Percentiles rank a stretch among this genome's conserved stretches.
Evolutionary conservation across 2,888 invertebrate species (phyloP).

Genomic region (Conus canariensis): DNA sequence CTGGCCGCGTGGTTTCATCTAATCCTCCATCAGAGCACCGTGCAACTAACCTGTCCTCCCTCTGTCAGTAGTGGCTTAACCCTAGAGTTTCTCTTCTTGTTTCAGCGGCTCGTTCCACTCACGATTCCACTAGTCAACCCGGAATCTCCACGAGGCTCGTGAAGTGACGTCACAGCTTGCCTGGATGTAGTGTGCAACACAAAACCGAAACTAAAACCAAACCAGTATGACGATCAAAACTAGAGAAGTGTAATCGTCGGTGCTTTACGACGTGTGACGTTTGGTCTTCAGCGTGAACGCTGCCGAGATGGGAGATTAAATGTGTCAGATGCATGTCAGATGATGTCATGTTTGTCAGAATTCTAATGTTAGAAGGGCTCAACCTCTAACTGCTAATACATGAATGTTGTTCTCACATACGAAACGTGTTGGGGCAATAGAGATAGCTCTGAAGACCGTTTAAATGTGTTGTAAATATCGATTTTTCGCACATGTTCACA

Average conservation of each 20-base stretch:
- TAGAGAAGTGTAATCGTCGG: neutral
- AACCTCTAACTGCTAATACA: conserved; percentile 1
- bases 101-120: conserved; percentile 37
- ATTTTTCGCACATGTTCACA: neutral
- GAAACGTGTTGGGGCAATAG: neutral
- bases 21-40: neutral
- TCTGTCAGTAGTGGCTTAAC: conserved; percentile 10
- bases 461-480: neutral
- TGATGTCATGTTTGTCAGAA: neutral
- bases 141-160: conserved; percentile 10
- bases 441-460: neutral
- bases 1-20: conserved; percentile 11
- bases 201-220: conserved; percentile 4
- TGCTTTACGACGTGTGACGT: neutral
- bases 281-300: neutral
- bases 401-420: neutral
- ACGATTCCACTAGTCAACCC: neutral
- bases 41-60: neutral
- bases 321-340: neutral
- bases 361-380: neutral
- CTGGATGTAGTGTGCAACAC: conserved; percentile 29
- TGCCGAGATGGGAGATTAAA: neutral
- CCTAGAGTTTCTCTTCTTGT: conserved; percentile 44
- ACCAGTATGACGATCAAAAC: neutral
- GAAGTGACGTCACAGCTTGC: conserved; percentile 40